These are phyloP conservation scores for Pentamera pediparva DNA, from an alignment of 53 echinoderm and acorn worm genomes.

Conservation along the genomic window DNA sequence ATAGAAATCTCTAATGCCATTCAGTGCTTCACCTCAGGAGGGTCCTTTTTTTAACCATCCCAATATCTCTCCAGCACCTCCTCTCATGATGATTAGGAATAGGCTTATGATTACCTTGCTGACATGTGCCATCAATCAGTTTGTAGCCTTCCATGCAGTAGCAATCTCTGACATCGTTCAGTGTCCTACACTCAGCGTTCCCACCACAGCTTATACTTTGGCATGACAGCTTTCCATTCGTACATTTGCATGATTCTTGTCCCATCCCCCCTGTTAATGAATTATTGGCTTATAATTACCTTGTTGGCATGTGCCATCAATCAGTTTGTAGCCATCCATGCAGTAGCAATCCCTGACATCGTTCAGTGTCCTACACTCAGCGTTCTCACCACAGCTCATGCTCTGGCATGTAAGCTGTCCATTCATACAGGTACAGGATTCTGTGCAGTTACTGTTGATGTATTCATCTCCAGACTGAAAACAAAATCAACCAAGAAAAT, in stretches of 20 bases:
- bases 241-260: too few species aligned
- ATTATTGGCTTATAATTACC: too few species aligned
- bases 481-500: neutral
- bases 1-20: conserved; percentile 59
- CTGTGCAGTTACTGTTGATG: conserved; percentile 35
- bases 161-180: conserved; percentile 57
- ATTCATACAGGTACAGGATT: conserved; percentile 50
- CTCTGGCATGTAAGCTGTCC: conserved; percentile 39
- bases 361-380: conserved; percentile 40
- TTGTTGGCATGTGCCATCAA: neutral
- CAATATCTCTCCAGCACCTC: too few species aligned
- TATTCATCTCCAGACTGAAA: conserved; percentile 23
- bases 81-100: too few species aligned
- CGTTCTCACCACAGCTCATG: conserved; percentile 32
- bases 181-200: conserved; percentile 44
- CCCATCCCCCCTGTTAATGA: too few species aligned
- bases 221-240: conserved; percentile 45
- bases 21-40: conserved; percentile 42
- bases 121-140: conserved; percentile 21
- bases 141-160: conserved; percentile 51
- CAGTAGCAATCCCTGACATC: conserved; percentile 65
- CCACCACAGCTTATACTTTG: conserved; percentile 14
- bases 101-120: too few species aligned
- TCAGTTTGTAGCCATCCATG: conserved; percentile 4
- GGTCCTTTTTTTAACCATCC: conserved; percentile 20